Evolutionary conservation across 1,140 invertebrate genomes (phyloP).

Genomic region (Littorina saxatilis): DNA sequence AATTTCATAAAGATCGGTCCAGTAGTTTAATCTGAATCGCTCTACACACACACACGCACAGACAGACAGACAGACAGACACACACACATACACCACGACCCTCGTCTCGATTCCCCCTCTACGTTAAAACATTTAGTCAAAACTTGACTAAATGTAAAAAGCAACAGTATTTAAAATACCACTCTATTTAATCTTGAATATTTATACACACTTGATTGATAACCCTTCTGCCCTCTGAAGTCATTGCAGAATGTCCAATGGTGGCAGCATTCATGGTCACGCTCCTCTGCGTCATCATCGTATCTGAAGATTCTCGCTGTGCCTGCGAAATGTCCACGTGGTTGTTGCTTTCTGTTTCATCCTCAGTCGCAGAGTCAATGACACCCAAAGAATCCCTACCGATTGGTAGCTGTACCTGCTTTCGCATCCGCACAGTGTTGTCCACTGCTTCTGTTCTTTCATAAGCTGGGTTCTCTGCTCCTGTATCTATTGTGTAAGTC

Average conservation of each 20-base stretch:
- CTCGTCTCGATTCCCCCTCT: too few species aligned
- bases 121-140: too few species aligned
- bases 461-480: constrained; percentile 27
- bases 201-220: too few species aligned
- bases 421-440: background rate
- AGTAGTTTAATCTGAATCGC: too few species aligned
- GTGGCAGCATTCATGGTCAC: background rate
- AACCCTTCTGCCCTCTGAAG: background rate
- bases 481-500: constrained; percentile 45
- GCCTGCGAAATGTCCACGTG: background rate
- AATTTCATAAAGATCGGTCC: too few species aligned
- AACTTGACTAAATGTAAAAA: too few species aligned
- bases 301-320: background rate
- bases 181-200: too few species aligned
- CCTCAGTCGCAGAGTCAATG: constrained; percentile 46
- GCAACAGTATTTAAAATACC: too few species aligned
- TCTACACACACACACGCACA: too few species aligned
- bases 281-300: background rate
- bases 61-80: too few species aligned
- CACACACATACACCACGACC: too few species aligned
- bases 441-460: background rate
- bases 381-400: constrained; percentile 29
- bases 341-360: background rate
- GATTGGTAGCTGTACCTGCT: background rate
- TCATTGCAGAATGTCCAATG: background rate